Evolutionary conservation across 2,797 vertebrate species (phyloP).

Genomic region (Nannoperca australis): DNA sequence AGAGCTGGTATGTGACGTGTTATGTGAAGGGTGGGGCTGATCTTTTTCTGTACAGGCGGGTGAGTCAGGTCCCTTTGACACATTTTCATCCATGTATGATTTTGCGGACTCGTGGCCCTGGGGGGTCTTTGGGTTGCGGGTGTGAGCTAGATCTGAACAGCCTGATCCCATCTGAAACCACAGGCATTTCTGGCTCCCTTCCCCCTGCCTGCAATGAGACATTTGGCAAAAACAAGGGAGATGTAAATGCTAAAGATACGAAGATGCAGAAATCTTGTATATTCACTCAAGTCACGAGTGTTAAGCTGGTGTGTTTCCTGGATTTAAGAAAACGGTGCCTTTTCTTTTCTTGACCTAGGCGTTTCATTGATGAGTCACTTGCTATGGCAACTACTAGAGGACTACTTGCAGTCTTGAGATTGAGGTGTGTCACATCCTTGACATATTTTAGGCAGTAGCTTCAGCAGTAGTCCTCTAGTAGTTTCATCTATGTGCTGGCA

Average conservation of each 20-base stretch:
- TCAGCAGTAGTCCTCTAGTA: slow-evolving; percentile 26
- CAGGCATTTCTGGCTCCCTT: slow-evolving; percentile 60
- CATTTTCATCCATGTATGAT: slow-evolving; percentile 56
- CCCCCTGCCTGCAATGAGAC: slow-evolving; percentile 53
- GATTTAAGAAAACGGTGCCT: slow-evolving; percentile 1
- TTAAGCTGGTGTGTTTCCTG: neutral
- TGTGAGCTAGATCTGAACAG: slow-evolving; percentile 59
- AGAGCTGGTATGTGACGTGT: slow-evolving; percentile 40
- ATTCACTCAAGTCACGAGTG: neutral
- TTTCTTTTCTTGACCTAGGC: neutral
- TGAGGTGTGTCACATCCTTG: slow-evolving; percentile 77
- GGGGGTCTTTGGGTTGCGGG: slow-evolving; percentile 53
- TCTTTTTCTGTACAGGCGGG: slow-evolving; percentile 44
- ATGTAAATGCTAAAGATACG: slow-evolving; percentile 29
- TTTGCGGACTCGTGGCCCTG: slow-evolving; percentile 19
- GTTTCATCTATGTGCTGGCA: slow-evolving; percentile 46
- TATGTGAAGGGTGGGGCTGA: slow-evolving; percentile 54
- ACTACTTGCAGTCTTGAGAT: slow-evolving; percentile 23
- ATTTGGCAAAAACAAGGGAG: slow-evolving; percentile 58
- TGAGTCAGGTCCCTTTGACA: slow-evolving; percentile 67
- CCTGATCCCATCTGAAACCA: slow-evolving; percentile 67
- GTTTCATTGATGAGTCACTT: slow-evolving; percentile 11
- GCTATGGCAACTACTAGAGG: neutral
- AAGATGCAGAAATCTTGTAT: slow-evolving; percentile 15
- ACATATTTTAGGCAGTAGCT: slow-evolving; percentile 69